A percentile compares a stretch with the other conserved stretches of the same genome.
Conservation (phyloP, 2,888 invertebrate genomes). For the Chrysodeixis includens region DNA sequence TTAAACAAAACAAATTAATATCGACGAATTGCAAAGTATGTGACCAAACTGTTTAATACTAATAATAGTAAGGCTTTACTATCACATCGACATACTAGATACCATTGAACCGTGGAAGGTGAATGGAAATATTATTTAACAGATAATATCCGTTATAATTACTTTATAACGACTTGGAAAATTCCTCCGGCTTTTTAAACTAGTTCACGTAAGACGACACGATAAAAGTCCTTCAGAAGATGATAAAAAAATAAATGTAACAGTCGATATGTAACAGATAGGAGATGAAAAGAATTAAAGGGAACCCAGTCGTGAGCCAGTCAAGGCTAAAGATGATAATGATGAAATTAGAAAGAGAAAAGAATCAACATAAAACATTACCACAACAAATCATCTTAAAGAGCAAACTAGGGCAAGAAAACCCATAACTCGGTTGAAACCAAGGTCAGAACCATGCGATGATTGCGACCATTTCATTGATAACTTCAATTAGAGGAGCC, state of each 20-base stretch:
- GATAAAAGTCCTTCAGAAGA: neutral
- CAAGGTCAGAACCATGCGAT: conserved; percentile 31
- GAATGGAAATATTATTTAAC: neutral
- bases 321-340: too few relatives aligned
- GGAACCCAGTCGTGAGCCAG: too few relatives aligned
- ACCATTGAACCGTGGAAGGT: conserved; percentile 4
- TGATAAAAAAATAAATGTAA: neutral
- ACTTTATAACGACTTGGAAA: conserved; percentile 4
- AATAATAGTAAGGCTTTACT: neutral
- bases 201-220: neutral
- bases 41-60: neutral
- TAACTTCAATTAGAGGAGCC: conserved; percentile 45
- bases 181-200: neutral
- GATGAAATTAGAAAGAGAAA: neutral
- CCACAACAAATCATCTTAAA: neutral
- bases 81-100: neutral
- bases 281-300: too few relatives aligned
- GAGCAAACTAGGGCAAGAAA: conserved; percentile 30
- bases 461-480: conserved; percentile 45
- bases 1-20: too few relatives aligned
- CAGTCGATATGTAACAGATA: too few relatives aligned
- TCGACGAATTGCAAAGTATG: neutral
- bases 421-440: conserved; percentile 28
- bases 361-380: neutral
- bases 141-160: conserved; percentile 1